These are phyloP conservation scores for Dynastes grantii DNA, from an alignment of 2,888 invertebrate genomes.

Conservation along the genomic window DNA sequence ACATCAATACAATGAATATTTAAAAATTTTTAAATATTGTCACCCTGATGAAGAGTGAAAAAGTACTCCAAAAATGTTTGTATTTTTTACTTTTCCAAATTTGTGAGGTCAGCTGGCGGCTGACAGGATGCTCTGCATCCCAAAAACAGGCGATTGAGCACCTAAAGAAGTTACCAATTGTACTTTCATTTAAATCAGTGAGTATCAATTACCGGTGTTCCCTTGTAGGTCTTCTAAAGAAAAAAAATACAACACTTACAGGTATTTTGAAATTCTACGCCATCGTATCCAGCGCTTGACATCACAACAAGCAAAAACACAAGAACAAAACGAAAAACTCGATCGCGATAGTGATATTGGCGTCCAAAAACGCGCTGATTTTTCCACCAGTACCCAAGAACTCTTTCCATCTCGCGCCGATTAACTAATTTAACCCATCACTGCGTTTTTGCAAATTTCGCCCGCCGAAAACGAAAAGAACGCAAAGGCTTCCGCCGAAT, in stretches of 20 bases:
- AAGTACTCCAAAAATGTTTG: too few species aligned
- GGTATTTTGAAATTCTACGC: slow-evolving; percentile 44
- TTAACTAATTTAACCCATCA: slow-evolving; percentile 47
- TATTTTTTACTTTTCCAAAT: too few species aligned
- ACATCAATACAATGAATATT: too few species aligned
- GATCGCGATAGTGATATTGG: neutral
- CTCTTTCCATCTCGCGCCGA: slow-evolving; percentile 27
- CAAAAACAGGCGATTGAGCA: too few species aligned
- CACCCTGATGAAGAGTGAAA: too few species aligned
- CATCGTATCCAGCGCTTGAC: slow-evolving; percentile 14
- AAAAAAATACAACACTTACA: slow-evolving; percentile 27
- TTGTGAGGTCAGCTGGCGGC: too few species aligned
- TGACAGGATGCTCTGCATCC: too few species aligned
- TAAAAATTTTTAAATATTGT: too few species aligned
- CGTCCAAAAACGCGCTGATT: slow-evolving; percentile 18
- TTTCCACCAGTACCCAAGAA: slow-evolving; percentile 1
- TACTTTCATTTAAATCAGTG: too few species aligned
- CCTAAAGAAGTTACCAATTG: too few species aligned
- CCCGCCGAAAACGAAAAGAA: neutral
- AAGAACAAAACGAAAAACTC: neutral
- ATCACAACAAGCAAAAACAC: neutral
- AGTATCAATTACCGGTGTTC: too few species aligned
- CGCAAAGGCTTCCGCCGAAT: too few species aligned
- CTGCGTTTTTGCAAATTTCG: slow-evolving; percentile 2
- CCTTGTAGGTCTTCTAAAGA: neutral